Conservation (phyloP, 2,113 vertebrate genomes). For the Sturnus vulgaris region DNA sequence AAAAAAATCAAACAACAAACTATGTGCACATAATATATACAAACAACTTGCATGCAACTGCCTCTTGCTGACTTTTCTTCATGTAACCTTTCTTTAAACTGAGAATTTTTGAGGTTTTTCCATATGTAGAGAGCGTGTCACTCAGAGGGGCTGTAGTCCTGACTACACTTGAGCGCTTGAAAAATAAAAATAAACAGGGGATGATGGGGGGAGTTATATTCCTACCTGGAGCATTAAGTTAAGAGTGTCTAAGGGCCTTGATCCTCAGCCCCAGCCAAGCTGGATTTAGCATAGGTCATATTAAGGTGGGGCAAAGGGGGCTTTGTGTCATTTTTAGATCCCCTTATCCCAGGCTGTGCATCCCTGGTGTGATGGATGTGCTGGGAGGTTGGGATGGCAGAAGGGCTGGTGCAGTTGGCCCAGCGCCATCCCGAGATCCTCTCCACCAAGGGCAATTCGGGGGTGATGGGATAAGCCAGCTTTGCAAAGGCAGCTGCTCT, state of each 20-base stretch:
- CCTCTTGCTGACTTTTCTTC: neutral
- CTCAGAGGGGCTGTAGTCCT: neutral
- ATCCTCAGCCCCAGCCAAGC: constrained; percentile 58
- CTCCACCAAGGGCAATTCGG: neutral
- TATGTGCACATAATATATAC: neutral
- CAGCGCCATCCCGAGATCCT: neutral
- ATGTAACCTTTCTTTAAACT: neutral
- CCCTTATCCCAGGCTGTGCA: constrained; percentile 17
- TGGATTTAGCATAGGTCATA: constrained; percentile 45
- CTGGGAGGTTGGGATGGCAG: constrained; percentile 17
- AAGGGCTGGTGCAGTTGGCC: constrained; percentile 3
- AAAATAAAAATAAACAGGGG: constrained; percentile 39
- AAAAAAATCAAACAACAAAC: neutral
- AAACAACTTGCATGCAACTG: neutral
- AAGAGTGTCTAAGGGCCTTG: constrained; percentile 53
- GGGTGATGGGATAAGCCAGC: constrained; percentile 48
- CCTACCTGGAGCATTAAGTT: constrained; percentile 60
- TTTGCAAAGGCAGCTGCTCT: constrained; percentile 49
- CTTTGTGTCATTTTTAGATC: constrained; percentile 62
- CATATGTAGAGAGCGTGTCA: neutral
- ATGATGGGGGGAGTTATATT: neutral
- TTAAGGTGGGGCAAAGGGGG: constrained; percentile 47
- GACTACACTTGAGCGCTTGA: neutral
- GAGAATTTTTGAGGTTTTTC: neutral
- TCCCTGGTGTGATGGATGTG: neutral